These are phyloP conservation scores for Sterrhoptilus dennistouni DNA, from an alignment of 2,113 vertebrate species.

Conservation along the genomic window DNA sequence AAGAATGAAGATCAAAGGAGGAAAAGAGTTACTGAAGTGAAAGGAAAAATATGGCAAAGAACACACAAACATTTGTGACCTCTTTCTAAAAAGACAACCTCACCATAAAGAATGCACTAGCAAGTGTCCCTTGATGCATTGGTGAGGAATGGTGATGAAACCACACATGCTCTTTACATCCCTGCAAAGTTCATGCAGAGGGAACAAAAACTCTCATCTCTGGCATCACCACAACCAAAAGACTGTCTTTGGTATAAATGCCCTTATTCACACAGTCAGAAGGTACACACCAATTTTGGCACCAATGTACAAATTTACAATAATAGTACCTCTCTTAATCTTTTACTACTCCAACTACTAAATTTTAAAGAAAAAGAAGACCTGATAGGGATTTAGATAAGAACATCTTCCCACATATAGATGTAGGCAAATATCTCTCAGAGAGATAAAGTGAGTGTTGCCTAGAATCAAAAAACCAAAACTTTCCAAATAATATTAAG, in stretches of 20 bases:
- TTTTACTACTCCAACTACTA: background rate
- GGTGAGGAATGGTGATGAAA: background rate
- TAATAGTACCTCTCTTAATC: background rate
- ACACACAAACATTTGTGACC: background rate
- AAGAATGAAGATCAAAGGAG: background rate
- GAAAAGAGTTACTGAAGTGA: background rate
- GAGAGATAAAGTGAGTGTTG: background rate
- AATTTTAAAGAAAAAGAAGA: background rate
- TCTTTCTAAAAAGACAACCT: background rate
- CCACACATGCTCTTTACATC: background rate
- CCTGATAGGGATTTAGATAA: background rate
- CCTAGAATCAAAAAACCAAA: background rate
- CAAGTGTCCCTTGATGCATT: background rate
- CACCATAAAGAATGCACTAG: background rate
- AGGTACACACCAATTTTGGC: background rate
- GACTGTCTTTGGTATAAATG: background rate
- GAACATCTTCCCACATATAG: background rate
- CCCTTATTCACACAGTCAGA: background rate
- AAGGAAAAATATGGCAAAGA: background rate
- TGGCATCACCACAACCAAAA: background rate
- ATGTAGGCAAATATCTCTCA: background rate
- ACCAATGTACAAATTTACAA: rapidly evolving
- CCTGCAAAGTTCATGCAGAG: background rate
- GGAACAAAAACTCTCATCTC: background rate
- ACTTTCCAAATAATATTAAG: background rate